Conservation (phyloP, 2,888 invertebrate species). For the Carcina quercana region DNA sequence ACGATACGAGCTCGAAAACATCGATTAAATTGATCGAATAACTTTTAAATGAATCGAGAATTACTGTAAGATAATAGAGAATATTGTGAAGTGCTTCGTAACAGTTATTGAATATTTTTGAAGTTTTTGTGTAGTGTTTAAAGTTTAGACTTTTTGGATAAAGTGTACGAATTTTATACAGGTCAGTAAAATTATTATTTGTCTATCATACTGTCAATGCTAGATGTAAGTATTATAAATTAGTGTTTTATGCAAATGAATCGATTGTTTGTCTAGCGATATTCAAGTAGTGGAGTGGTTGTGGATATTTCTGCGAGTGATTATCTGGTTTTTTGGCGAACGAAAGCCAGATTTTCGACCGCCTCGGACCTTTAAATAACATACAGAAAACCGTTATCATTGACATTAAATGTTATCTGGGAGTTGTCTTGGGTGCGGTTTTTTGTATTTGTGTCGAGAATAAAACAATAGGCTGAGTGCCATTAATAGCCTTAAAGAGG, state of each 20-base stretch:
- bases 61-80: no score
- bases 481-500: no score
- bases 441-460: no score
- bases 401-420: no score
- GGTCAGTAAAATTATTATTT: background rate
- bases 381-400: no score
- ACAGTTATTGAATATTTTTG: background rate
- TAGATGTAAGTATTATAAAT: slow-evolving; percentile 2
- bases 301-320: background rate
- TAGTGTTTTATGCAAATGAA: slow-evolving; percentile 6
- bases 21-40: no score
- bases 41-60: no score
- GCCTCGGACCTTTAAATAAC: no score
- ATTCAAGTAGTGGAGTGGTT: background rate
- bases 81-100: background rate
- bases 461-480: no score
- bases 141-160: background rate
- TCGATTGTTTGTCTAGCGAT: background rate
- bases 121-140: background rate
- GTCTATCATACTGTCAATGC: background rate
- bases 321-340: no score
- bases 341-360: no score
- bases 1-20: background rate
- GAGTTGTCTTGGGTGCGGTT: no score
- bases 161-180: background rate